Evolutionary conservation across 2,113 vertebrate genomes (phyloP).

Genomic region (Syrmaticus mikado): DNA sequence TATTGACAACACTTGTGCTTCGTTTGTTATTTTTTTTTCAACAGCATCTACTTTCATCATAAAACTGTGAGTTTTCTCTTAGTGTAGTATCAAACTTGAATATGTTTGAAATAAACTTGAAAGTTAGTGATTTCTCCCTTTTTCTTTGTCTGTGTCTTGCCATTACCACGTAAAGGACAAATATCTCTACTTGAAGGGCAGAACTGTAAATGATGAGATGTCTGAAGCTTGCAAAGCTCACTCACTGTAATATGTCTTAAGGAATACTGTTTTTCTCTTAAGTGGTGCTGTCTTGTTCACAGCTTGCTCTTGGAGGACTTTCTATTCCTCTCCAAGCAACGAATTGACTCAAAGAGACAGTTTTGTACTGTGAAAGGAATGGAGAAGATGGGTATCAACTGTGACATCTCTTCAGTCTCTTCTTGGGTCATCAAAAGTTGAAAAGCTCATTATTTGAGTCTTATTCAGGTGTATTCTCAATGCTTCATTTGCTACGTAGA

Average conservation of each 20-base stretch:
- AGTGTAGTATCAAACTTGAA: neutral
- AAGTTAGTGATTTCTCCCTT: neutral
- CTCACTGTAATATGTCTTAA: neutral
- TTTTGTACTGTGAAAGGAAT: neutral
- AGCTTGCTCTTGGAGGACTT: neutral
- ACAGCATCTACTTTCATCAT: neutral
- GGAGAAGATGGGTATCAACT: neutral
- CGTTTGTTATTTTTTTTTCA: neutral
- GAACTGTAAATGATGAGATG: neutral
- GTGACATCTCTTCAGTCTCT: neutral
- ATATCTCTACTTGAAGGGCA: neutral
- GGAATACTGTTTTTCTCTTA: neutral
- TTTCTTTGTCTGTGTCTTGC: neutral
- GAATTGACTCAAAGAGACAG: neutral
- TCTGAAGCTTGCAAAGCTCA: slow-evolving; percentile 16
- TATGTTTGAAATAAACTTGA: neutral
- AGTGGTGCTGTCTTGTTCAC: slow-evolving; percentile 11
- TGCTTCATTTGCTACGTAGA: rapidly evolving
- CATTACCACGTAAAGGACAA: neutral
- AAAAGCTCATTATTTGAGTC: neutral
- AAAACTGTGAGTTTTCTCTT: neutral
- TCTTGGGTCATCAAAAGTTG: neutral
- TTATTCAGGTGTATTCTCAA: neutral
- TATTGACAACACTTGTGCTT: neutral
- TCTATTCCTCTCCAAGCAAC: neutral